Conservation (phyloP, 2,888 invertebrate genomes). For the Limenitis camilla region DNA sequence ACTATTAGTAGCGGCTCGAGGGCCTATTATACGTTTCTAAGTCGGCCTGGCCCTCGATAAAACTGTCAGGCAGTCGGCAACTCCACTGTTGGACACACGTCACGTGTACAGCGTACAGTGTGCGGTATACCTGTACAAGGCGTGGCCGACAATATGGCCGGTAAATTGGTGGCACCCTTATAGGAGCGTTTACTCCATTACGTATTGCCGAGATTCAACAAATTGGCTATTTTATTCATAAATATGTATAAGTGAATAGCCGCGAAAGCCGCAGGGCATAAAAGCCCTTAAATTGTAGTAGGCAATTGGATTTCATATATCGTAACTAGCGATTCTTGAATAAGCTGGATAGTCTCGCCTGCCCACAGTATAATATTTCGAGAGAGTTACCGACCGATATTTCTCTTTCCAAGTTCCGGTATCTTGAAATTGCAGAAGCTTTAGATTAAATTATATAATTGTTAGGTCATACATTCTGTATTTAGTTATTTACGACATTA, state of each 20-base stretch:
- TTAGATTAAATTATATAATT: no score
- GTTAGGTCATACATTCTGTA: no score
- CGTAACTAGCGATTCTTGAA: not conserved
- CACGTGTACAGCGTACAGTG: no score
- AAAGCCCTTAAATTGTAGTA: slow-evolving; percentile 56
- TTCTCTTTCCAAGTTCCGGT: not conserved
- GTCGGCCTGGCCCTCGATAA: slow-evolving; percentile 13
- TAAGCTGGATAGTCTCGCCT: not conserved
- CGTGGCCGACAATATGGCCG: slow-evolving; percentile 38
- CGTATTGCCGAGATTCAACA: slow-evolving; percentile 16
- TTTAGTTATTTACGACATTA: no score
- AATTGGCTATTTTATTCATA: slow-evolving; percentile 56
- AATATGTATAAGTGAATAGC: slow-evolving; percentile 57
- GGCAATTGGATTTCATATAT: slow-evolving; percentile 29
- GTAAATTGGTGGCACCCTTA: slow-evolving; percentile 46
- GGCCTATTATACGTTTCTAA: slow-evolving; percentile 17
- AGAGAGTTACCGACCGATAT: not conserved
- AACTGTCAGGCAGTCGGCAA: slow-evolving; percentile 20
- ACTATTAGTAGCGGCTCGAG: slow-evolving; percentile 16
- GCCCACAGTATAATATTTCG: not conserved
- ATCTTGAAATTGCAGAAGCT: no score
- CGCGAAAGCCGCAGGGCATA: slow-evolving; percentile 49
- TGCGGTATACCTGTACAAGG: slow-evolving; percentile 34
- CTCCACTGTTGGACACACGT: slow-evolving; percentile 23
- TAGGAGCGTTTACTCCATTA: slow-evolving; percentile 26